A percentile compares a stretch with the other conserved stretches of the same genome.
Conservation (phyloP, 2,113 vertebrate genomes). For the Crocuta crocuta region DNA sequence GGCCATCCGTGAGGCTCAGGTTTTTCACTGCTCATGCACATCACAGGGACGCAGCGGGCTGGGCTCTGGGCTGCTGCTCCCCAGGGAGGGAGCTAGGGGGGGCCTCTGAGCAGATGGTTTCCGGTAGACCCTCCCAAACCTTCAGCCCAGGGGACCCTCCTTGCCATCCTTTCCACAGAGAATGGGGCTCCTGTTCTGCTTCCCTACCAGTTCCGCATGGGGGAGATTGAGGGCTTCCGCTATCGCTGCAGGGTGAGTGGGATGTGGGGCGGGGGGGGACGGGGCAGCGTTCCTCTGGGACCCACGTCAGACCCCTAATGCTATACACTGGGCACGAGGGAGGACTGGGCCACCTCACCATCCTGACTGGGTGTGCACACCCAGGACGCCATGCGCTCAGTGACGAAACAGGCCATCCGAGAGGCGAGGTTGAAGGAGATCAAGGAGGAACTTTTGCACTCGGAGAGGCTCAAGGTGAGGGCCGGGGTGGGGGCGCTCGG, state of each 20-base stretch:
- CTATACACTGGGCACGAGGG: not conserved
- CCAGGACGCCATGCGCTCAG: conserved; percentile 96
- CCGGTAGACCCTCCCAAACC: not conserved
- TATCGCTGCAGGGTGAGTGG: conserved; percentile 93
- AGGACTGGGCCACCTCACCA: rapidly evolving
- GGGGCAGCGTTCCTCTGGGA: not conserved
- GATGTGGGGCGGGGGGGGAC: rapidly evolving
- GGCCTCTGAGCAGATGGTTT: no score
- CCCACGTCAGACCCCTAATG: not conserved
- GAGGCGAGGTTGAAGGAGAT: conserved; percentile 96
- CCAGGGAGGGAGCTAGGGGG: not conserved
- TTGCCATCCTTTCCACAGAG: conserved; percentile 81
- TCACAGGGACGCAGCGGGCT: not conserved
- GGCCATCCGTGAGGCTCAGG: not conserved
- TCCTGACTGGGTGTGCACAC: not conserved
- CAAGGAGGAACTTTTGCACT: conserved; percentile 96
- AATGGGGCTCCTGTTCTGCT: conserved; percentile 83
- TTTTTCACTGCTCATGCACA: rapidly evolving
- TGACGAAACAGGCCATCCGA: conserved; percentile 95
- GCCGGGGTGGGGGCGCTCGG: not conserved
- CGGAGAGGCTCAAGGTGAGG: conserved; percentile 94
- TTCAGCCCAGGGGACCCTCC: not conserved
- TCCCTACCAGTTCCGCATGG: conserved; percentile 93
- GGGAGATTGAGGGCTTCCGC: conserved; percentile 94
- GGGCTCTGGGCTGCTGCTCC: rapidly evolving